Base-by-base conservation (phyloP, 2,888 invertebrate species). In the Drosophila kokeensis region DNA sequence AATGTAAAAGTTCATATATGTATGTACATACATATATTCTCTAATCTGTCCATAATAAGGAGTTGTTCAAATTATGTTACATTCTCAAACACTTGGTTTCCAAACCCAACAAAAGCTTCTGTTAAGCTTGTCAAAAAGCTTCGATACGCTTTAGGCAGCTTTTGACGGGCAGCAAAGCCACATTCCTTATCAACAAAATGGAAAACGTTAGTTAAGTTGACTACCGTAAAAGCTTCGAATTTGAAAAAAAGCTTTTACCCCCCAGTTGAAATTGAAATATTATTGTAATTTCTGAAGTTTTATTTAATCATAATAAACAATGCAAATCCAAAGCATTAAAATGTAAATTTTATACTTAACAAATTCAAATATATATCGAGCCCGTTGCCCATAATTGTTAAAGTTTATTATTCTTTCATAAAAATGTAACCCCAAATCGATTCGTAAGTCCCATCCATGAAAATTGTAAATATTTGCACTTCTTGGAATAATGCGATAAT, bases 291-390 rank as follows among this genome's bases (percentile, higher is more conserved):
- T 69, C 6, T 65, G 68, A 42, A 81, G 71, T 79, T 73, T 65
- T 78, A 82, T 83, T 82, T 68, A 76, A 75, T 87, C 53, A 55
- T 75, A 83, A 83, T 83, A 83, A 84, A 87, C 72, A 86, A 85
- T 85, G 85, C 88, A 85, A 88, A 82, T 85, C 80, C 80, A 88
- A 85, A 85, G 85, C 85, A 85, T 85, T 80, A 61, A 87, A 85
- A 88, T 80, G 77, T 85, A 81, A 84, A 83, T 68, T 79, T 69
- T 60, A 55, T 70, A 71, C 74, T 66, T 77, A 76, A 62, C 54
- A 34, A 34, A 34, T 70, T 67, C 64, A 78, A 72, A 70, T 76
- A 49, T 42, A 5, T 27, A 13, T 57, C 49, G 54, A 42, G 61
- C 53, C 48, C 59, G 49, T 58, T 78, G 63, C 49, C 57, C 66